Evolutionary conservation across 2,113 vertebrate genomes (phyloP), one percentile per base, ranked within the genome.

Genomic region (Tiliqua scincoides): DNA sequence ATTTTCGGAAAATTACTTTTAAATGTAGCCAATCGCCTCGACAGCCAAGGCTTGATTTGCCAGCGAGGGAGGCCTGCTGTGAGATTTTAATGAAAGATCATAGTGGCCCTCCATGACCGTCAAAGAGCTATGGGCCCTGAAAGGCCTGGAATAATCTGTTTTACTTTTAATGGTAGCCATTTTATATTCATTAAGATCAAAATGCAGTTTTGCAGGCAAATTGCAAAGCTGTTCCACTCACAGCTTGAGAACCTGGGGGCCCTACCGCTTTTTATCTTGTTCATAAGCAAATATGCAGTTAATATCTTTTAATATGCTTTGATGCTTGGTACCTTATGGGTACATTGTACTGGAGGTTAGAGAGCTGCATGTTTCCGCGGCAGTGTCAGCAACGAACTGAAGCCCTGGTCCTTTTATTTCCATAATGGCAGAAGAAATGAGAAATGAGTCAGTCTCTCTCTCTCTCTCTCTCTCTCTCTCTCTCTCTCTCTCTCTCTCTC

Each of bases 121-220:
- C 97, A 98, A 97, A 97, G 97, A 98, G 98, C 98, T 98, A 97
- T 95, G 94, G 97, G 97, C 98, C 97, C 98, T 98, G 97, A 97
- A 98, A 99, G 97, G 98, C 98, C 96, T 97, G 96, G 97, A 98
- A 97, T 98, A 98, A 98, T 98, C 98, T 98, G 97, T 98, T 98
- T 98, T 98, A 97, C 97, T 98, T 98, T 98, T 99, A 99, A 99
- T 98, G 98, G 98, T 97, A 97, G 97, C 97, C 98, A 98, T 99
- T 99, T 98, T 98, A 98, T 98, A 98, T 99, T 99, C 98, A 99
- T 99, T 99, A 98, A 98, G 97, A 99, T 99, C 98, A 98, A 99
- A 99, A 99, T 98, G 98, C 97, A 97, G 98, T 98, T 97, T 98
- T 97, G 97, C 97, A 97, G 97, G 98, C 97, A 98, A 99, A 98